Base-by-base conservation (phyloP, 2,113 vertebrate genomes). In the Brachypodius melanocephalos region DNA sequence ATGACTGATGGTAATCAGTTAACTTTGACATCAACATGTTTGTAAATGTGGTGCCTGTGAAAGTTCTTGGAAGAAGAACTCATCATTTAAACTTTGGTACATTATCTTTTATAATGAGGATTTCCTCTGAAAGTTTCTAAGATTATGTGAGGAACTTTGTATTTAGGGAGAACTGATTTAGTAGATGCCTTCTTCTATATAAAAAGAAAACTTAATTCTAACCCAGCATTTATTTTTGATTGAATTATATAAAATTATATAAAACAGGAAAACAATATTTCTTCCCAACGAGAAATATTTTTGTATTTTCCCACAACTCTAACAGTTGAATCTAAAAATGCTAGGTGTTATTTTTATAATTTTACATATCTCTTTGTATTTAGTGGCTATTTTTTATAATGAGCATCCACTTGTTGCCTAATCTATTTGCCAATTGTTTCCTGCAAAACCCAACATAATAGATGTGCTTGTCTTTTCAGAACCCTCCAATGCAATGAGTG, bases 21-120 rank as follows among this genome's bases (percentile, higher is more conserved):
- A 51, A 42, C 5, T 88, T 58, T 58, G 20, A 6, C 14, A 48
- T 55, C n/a, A 80, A 5, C 0, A 0, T 15, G 9, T 49, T 20
- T 55, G 5, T 67, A 77, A 87, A 69, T 52, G 24, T 79, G 28
- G 29, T 67, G 26, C 8, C 34, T 71, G 22, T 79, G 45, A 85
- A 89, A 76, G 12, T 10, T 78, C 4, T 14, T 63, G 19, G 17
- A 8, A 10, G 10, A 87, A 91, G 29, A 75, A 61, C 1, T 52
- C 31, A 81, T 55, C 4, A 57, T 72, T 34, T 91, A 26, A 79
- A 72, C 15, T 68, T 89, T 31, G 25, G 11, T 75, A 22, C 14
- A 10, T 25, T 68, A 57, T 17, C 40, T 63, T 81, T 75, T 86
- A 15, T 5, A 17, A 55, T 48, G 6, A 55, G 6, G 2, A 2